Percentiles rank a stretch among this genome's conserved stretches.
phyloP scores from a whole-genome alignment of 30 jellyfish, hydroid and myxozoan species.

The Turritopsis rubra region DNA sequence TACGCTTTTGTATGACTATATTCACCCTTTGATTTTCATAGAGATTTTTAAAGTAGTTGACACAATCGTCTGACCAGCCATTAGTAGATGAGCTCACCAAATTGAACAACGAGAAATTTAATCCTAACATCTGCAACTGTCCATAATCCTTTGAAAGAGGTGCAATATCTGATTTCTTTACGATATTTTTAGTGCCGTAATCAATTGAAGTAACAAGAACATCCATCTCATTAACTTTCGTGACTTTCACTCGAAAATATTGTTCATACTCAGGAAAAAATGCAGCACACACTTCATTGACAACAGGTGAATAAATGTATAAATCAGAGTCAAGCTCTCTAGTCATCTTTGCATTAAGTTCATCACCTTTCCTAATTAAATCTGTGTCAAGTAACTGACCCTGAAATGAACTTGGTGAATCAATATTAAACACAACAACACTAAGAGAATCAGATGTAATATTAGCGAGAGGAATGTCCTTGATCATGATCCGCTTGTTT shows the following conservation, averaged over 20 bases:
- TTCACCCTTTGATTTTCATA: constrained; percentile 12
- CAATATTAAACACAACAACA: constrained; percentile 6
- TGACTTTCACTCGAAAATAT: constrained; percentile 70
- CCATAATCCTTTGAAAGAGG: constrained; percentile 51
- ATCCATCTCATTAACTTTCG: constrained; percentile 26
- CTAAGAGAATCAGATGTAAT: background rate
- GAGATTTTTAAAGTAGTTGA: constrained; percentile 30
- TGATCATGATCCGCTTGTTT: background rate
- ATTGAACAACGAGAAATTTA: constrained; percentile 38
- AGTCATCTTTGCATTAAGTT: constrained; percentile 18
- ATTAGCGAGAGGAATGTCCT: background rate
- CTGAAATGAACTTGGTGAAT: background rate
- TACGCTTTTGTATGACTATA: constrained; percentile 3
- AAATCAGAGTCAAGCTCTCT: constrained; percentile 1
- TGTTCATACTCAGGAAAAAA: constrained; percentile 45
- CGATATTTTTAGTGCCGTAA: constrained; percentile 54
- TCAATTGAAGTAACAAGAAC: constrained; percentile 39
- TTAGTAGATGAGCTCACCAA: constrained; percentile 34
- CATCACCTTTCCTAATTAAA: background rate
- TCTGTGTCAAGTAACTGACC: constrained; percentile 9
- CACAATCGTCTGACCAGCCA: constrained; percentile 59
- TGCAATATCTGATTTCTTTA: constrained; percentile 40
- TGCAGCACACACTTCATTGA: constrained; percentile 73
- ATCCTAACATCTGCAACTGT: constrained; percentile 57
- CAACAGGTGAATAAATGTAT: constrained; percentile 32